A percentile compares a stretch with the other conserved stretches of the same genome.
phyloP scores from a whole-genome alignment of 2,888 invertebrate genomes.

The Tolmerus cingulatus region DNA sequence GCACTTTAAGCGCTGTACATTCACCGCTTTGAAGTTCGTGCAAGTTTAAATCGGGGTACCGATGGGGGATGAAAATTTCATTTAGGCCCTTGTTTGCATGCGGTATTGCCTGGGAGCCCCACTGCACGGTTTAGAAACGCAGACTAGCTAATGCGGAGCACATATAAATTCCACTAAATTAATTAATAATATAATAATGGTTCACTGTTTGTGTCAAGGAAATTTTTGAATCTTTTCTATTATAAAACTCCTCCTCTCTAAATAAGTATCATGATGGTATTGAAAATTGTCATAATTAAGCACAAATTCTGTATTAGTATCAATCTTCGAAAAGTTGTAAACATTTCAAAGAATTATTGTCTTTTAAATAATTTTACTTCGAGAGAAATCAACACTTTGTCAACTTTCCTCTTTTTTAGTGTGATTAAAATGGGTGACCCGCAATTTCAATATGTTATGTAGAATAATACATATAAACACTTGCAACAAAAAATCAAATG shows the following conservation, averaged over 20 bases:
- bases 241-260: neutral
- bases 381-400: no score
- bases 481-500: no score
- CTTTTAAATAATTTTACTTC: no score
- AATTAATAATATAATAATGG: neutral
- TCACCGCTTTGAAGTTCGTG: neutral
- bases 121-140: neutral
- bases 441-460: no score
- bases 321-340: no score
- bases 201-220: neutral
- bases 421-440: no score
- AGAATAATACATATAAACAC: no score
- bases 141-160: neutral
- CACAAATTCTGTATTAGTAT: no score
- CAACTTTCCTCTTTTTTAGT: no score
- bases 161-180: neutral
- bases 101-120: neutral
- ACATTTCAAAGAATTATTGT: no score
- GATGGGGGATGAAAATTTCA: neutral
- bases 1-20: slow-evolving; percentile 6
- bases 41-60: neutral
- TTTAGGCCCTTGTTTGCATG: neutral
- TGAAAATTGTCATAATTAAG: no score
- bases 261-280: no score
- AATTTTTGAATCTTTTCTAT: neutral